Conservation (phyloP, 2,113 vertebrate species). For the Myrmecophaga tridactyla region DNA sequence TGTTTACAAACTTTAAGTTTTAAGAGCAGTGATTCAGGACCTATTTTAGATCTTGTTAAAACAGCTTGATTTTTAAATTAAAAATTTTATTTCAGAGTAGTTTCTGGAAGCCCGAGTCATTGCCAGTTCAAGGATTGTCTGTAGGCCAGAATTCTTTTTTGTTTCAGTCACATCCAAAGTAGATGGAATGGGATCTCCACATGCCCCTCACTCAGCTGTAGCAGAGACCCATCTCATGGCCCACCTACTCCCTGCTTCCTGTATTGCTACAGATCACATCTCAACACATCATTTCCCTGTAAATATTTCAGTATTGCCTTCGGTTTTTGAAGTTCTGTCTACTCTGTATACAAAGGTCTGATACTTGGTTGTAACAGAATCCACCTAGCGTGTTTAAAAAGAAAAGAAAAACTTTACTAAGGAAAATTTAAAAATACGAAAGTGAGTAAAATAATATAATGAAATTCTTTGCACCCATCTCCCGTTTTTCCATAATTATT, state of each 20-base stretch:
- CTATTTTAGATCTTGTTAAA: too few relatives aligned
- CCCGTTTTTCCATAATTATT: not conserved
- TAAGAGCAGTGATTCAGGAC: too few relatives aligned
- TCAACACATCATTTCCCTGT: not conserved
- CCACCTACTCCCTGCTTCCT: not conserved
- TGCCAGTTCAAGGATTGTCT: not conserved
- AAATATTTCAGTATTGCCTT: not conserved
- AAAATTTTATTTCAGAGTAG: not conserved
- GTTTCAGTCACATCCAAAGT: too few relatives aligned
- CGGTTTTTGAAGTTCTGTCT: not conserved
- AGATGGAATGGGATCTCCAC: not conserved
- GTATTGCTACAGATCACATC: not conserved
- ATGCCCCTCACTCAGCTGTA: too few relatives aligned
- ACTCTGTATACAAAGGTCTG: too few relatives aligned
- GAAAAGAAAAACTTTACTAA: not conserved
- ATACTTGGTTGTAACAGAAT: not conserved
- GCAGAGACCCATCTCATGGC: not conserved
- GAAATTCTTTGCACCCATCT: not conserved
- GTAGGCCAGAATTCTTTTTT: not conserved
- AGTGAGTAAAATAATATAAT: not conserved
- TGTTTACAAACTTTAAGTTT: too few relatives aligned
- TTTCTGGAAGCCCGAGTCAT: not conserved
- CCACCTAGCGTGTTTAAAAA: not conserved
- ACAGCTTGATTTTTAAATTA: not conserved
- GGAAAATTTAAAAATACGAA: not conserved